phyloP scores from a whole-genome alignment of 2,888 invertebrate species.

The Lasiommata megera region DNA sequence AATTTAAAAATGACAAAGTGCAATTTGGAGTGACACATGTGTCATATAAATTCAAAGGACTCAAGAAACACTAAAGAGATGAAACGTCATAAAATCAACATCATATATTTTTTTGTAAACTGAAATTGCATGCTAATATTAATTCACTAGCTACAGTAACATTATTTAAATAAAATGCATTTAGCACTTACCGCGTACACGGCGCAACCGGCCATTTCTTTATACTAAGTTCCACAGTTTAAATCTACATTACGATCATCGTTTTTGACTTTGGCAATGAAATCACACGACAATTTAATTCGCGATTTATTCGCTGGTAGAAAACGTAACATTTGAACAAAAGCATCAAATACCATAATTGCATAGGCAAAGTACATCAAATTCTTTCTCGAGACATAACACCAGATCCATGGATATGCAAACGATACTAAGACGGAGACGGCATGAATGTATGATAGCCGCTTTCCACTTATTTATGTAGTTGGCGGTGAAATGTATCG shows the following conservation, averaged over 20 bases:
- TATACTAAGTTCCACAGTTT: slow-evolving; percentile 28
- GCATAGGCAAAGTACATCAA: neutral
- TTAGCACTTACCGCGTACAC: slow-evolving; percentile 22
- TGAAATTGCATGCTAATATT: neutral
- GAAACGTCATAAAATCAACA: no score
- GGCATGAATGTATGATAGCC: no score
- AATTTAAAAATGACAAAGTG: no score
- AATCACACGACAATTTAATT: slow-evolving; percentile 19
- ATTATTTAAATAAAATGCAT: neutral
- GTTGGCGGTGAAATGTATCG: neutral
- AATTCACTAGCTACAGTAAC: neutral
- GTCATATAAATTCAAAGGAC: no score
- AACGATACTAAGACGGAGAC: no score
- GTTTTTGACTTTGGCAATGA: slow-evolving; percentile 22
- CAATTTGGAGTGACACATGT: no score
- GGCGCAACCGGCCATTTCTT: slow-evolving; percentile 26
- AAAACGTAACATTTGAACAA: neutral
- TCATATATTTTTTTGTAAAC: neutral
- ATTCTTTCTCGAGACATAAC: neutral
- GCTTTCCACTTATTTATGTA: no score
- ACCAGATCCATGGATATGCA: no score
- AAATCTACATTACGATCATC: slow-evolving; percentile 16
- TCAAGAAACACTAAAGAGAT: no score
- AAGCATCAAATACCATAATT: neutral
- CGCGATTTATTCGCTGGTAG: neutral